These are phyloP conservation scores for Diglossa cyanea DNA, from an alignment of 2,797 vertebrate species.

Conservation along the genomic window DNA sequence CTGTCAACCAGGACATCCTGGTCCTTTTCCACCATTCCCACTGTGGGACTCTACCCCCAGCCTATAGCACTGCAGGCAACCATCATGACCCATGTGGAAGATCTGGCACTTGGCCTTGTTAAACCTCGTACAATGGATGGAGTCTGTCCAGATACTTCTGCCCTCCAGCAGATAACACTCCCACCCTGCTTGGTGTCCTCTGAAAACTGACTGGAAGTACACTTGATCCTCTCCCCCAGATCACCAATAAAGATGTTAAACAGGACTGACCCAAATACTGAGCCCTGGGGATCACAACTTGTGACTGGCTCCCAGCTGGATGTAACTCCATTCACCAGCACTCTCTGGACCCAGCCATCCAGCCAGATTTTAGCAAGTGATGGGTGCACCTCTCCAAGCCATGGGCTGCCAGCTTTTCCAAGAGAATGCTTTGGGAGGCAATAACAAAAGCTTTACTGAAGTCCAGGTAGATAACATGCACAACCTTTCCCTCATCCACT, in stretches of 20 bases:
- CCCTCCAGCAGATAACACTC: not conserved
- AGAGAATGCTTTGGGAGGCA: not conserved
- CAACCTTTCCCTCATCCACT: not conserved
- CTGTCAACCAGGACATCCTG: not conserved
- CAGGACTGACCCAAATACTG: not conserved
- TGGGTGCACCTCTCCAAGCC: not conserved
- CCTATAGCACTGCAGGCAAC: not conserved
- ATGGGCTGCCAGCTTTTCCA: not conserved
- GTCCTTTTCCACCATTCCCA: not conserved
- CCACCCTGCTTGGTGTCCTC: not conserved
- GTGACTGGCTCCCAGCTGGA: not conserved
- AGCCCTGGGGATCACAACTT: not conserved
- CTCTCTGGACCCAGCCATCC: not conserved
- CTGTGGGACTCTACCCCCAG: not conserved
- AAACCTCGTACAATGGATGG: not conserved
- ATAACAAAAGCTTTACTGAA: not conserved
- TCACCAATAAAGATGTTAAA: not conserved
- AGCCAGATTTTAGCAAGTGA: not conserved
- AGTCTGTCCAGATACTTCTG: not conserved
- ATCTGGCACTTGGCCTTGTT: not conserved
- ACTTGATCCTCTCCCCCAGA: not conserved
- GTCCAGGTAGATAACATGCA: not conserved
- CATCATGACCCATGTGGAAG: accelerated
- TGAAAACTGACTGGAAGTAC: not conserved
- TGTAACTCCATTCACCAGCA: not conserved